phyloP scores from a whole-genome alignment of 2,888 invertebrate genomes.

The Patella ulyssiponensis region DNA sequence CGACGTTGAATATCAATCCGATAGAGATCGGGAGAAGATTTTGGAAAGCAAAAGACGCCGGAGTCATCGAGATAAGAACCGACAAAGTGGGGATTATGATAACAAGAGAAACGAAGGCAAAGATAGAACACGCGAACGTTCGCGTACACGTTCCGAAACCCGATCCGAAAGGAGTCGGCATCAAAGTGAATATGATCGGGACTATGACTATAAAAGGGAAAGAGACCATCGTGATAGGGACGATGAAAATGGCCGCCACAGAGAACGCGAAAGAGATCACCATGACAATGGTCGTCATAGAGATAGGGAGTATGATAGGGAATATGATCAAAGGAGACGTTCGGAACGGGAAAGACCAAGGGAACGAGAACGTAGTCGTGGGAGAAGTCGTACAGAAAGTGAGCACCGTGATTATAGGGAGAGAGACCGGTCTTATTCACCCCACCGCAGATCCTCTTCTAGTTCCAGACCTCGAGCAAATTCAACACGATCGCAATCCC shows the following conservation, averaged over 20 bases:
- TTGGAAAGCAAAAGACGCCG: background rate
- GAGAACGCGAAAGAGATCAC: background rate
- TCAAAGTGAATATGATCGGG: slow-evolving; percentile 3
- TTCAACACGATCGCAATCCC: background rate
- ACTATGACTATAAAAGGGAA: background rate
- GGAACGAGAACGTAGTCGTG: background rate
- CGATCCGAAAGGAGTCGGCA: background rate
- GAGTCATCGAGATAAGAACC: background rate
- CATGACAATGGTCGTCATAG: background rate
- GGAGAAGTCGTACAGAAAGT: background rate
- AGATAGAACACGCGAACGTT: background rate
- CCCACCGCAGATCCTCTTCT: background rate
- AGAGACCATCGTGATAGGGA: background rate
- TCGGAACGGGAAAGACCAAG: background rate
- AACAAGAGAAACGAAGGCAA: background rate
- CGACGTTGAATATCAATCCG: background rate
- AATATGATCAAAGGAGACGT: slow-evolving; percentile 11
- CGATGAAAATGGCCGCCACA: background rate
- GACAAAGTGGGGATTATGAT: background rate
- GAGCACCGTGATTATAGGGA: background rate
- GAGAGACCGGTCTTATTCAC: background rate
- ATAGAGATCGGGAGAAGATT: background rate
- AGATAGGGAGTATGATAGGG: background rate
- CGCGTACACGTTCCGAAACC: background rate
- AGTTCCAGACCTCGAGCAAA: background rate